Percentiles rank a stretch among this genome's conserved stretches.
Evolutionary conservation across 2,888 invertebrate genomes (phyloP).

Genomic region (Harpalus rufipes): DNA sequence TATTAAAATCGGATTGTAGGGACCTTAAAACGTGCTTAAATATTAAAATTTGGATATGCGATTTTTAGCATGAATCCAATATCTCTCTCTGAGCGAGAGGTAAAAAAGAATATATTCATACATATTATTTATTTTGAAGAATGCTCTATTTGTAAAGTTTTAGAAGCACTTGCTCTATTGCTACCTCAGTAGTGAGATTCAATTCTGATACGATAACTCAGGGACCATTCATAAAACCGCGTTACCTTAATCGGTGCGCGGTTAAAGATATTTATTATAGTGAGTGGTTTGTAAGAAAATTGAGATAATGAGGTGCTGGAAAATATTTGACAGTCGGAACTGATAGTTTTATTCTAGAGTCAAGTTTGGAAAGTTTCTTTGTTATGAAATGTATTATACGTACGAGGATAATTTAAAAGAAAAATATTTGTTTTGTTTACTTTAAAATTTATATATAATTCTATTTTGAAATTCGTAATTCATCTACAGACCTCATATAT

Average conservation of each 20-base stretch:
- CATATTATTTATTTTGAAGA: too few species aligned
- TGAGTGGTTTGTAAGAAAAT: slow-evolving; percentile 1
- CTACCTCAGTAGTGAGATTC: slow-evolving; percentile 43
- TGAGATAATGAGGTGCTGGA: slow-evolving; percentile 38
- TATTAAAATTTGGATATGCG: too few species aligned
- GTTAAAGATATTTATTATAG: slow-evolving; percentile 26
- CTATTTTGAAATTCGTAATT: too few species aligned
- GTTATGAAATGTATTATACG: slow-evolving; percentile 3
- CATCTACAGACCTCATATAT: too few species aligned
- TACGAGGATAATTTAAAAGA: slow-evolving; percentile 24
- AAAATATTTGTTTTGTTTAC: slow-evolving; percentile 34
- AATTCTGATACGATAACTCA: slow-evolving; percentile 48
- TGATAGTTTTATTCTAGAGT: slow-evolving; percentile 29
- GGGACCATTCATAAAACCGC: slow-evolving; percentile 49
- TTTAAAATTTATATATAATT: not conserved
- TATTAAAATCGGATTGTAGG: too few species aligned
- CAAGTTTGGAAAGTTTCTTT: slow-evolving; percentile 32
- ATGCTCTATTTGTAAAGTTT: not conserved
- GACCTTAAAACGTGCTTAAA: too few species aligned
- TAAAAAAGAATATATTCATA: too few species aligned
- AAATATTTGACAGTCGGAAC: slow-evolving; percentile 39
- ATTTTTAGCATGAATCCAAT: too few species aligned
- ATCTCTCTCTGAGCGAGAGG: too few species aligned
- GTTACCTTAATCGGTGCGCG: slow-evolving; percentile 31
- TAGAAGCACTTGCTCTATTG: not conserved